These are phyloP conservation scores for Zingel zingel DNA, from an alignment of 2,113 vertebrate genomes.

Conservation along the genomic window DNA sequence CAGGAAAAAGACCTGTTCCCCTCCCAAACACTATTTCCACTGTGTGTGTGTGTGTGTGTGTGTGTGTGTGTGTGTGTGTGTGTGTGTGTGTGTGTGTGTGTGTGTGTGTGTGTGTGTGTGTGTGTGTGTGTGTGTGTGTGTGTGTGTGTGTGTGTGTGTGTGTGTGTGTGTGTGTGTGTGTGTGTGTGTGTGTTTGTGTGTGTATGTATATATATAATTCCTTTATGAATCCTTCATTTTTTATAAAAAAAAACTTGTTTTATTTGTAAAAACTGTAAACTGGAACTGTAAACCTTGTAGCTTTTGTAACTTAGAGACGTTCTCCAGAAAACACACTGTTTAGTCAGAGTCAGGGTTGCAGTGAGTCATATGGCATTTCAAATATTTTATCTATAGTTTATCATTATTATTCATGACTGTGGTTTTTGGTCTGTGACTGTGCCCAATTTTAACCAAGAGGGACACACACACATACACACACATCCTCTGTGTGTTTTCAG, in stretches of 20 bases:
- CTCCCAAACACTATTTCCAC: slow-evolving; percentile 69
- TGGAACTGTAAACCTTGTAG: not conserved
- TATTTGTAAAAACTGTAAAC: slow-evolving; percentile 6
- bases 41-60: too few relatives aligned
- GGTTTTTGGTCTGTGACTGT: slow-evolving; percentile 27
- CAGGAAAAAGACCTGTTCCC: slow-evolving; percentile 59
- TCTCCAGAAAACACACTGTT: slow-evolving; percentile 1
- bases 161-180: not conserved
- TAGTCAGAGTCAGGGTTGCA: slow-evolving; percentile 22
- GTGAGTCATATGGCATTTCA: slow-evolving; percentile 25
- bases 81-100: slow-evolving; percentile 22
- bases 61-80: not conserved
- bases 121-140: not conserved
- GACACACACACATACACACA: slow-evolving; percentile 5
- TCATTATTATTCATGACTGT: slow-evolving; percentile 49
- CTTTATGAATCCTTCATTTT: not conserved
- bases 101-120: not conserved
- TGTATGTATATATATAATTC: not conserved
- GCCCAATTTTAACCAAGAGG: slow-evolving; percentile 28
- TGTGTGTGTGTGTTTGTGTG: not conserved
- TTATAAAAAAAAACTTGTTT: slow-evolving; percentile 1
- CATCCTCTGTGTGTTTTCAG: slow-evolving; percentile 27
- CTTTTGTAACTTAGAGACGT: not conserved
- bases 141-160: not conserved
- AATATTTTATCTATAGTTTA: slow-evolving; percentile 20